Evolutionary conservation across 1,140 invertebrate species (phyloP).

Genomic region (Chymomyza costata): DNA sequence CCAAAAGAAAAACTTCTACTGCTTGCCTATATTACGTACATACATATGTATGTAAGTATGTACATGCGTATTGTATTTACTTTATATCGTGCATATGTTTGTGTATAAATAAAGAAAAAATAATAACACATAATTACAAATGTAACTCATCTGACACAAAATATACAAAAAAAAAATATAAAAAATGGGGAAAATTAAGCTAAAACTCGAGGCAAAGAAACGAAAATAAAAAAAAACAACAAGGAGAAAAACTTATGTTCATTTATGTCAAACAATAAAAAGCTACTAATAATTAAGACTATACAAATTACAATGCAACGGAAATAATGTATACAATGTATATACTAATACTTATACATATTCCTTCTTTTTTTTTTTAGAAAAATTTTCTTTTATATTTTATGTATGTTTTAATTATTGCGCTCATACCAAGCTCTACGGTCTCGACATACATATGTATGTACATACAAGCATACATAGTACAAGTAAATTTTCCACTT

Average conservation of each 20-base stretch:
- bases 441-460: too few species aligned
- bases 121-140: conserved; percentile 47
- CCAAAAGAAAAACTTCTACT: neutral
- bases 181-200: conserved; percentile 32
- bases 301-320: conserved; percentile 60
- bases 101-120: neutral
- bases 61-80: too few species aligned
- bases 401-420: too few species aligned
- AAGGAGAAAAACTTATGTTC: conserved; percentile 9
- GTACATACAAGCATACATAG: too few species aligned
- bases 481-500: too few species aligned
- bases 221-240: conserved; percentile 43
- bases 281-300: conserved; percentile 65
- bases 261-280: conserved; percentile 22
- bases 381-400: too few species aligned
- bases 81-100: too few species aligned
- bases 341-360: too few species aligned
- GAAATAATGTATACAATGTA: too few species aligned
- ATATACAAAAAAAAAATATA: conserved; percentile 20
- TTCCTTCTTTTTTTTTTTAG: too few species aligned
- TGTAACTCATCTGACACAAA: conserved; percentile 28
- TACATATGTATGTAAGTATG: conserved; percentile 17
- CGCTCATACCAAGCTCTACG: too few species aligned
- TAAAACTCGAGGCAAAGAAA: conserved; percentile 34
- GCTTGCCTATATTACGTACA: too few species aligned